phyloP scores from a whole-genome alignment of 1,140 invertebrate species.

The Arion vulgaris region DNA sequence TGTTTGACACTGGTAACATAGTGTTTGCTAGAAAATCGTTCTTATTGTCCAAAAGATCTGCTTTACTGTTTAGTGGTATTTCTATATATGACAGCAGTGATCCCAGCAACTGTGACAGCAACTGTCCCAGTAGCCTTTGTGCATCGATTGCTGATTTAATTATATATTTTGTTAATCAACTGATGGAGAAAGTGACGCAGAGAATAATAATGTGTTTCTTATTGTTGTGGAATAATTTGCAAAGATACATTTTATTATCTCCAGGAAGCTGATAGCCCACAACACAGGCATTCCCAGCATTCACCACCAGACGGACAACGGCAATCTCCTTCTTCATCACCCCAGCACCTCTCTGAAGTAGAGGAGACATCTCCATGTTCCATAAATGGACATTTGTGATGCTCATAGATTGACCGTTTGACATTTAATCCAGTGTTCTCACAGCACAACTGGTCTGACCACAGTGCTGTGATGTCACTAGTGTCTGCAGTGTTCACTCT shows the following conservation, averaged over 20 bases:
- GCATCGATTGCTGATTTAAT: too few species aligned
- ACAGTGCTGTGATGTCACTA: neutral
- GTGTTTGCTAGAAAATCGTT: too few species aligned
- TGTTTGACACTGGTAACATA: too few species aligned
- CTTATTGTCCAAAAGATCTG: too few species aligned
- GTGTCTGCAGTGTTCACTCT: neutral
- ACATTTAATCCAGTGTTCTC: neutral
- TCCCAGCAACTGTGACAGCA: too few species aligned
- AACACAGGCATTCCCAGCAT: neutral
- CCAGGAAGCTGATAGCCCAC: neutral
- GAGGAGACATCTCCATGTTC: neutral
- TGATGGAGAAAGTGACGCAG: too few species aligned
- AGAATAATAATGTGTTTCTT: too few species aligned
- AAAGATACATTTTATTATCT: neutral
- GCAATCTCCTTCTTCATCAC: neutral
- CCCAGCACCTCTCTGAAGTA: neutral
- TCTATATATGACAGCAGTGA: too few species aligned
- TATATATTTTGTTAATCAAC: too few species aligned
- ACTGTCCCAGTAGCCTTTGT: too few species aligned
- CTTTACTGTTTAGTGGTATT: too few species aligned
- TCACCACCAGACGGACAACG: neutral
- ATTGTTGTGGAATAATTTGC: too few species aligned
- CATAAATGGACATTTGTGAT: slow-evolving; percentile 7
- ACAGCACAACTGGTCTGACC: neutral
- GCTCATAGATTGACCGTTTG: neutral